A percentile compares a stretch with the other conserved stretches of the same genome.
Conservation (phyloP, 2,888 invertebrate species). For the Oscheius sp. region DNA sequence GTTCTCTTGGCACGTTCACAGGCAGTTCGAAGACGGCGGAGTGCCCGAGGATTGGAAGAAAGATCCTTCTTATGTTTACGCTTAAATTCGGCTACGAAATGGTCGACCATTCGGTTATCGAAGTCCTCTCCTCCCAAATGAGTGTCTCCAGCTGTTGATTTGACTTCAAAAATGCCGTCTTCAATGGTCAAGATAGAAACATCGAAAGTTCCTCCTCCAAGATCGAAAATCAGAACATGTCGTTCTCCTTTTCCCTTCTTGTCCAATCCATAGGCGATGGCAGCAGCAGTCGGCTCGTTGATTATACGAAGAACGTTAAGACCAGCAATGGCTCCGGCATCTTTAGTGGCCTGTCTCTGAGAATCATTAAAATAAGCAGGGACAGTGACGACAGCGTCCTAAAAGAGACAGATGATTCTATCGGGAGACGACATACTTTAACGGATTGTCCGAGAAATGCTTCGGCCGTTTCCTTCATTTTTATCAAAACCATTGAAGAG, state of each 20-base stretch:
- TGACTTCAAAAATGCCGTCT: conserved; percentile 89
- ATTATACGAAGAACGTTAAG: conserved; percentile 71
- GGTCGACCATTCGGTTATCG: conserved; percentile 76
- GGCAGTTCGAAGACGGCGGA: conserved; percentile 89
- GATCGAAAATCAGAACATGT: conserved; percentile 77
- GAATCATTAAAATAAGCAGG: conserved; percentile 98
- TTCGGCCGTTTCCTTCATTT: conserved; percentile 72
- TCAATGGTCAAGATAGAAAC: conserved; percentile 93
- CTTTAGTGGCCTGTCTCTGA: conserved; percentile 79
- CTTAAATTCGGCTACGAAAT: conserved; percentile 73
- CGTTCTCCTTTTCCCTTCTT: conserved; percentile 67
- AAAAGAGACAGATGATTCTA: conserved; percentile 72
- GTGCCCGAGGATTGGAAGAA: conserved; percentile 85
- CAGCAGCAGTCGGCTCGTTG: conserved; percentile 76
- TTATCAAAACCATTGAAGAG: conserved; percentile 64
- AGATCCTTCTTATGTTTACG: conserved; percentile 85
- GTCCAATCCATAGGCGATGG: conserved; percentile 82
- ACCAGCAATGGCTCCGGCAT: conserved; percentile 71
- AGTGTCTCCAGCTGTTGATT: conserved; percentile 92
- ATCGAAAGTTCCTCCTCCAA: conserved; percentile 88
- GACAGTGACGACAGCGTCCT: conserved; percentile 94
- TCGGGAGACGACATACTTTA: conserved; percentile 76
- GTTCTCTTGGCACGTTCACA: conserved; percentile 80
- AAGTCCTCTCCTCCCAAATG: conserved; percentile 73
- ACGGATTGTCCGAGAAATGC: conserved; percentile 80